phyloP scores from a whole-genome alignment of 92 coral and sea anemone species.

The Siderastrea siderea region DNA sequence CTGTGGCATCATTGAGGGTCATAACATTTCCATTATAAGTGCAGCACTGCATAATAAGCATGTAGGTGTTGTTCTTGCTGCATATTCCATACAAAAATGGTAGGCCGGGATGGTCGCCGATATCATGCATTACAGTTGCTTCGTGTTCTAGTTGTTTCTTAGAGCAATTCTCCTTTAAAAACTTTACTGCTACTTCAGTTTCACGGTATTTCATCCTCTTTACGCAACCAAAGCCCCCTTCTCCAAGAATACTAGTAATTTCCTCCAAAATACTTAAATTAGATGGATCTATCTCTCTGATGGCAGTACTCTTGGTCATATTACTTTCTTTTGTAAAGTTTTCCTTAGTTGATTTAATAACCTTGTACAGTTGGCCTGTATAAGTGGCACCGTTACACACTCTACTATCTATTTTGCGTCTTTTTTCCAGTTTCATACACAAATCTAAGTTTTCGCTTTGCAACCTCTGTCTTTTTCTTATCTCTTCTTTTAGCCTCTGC shows the following conservation, averaged over 20 bases:
- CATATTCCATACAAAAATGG: conserved; percentile 11
- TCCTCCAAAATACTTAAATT: background rate
- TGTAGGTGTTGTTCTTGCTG: background rate
- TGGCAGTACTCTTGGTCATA: background rate
- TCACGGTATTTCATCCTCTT: conserved; percentile 4
- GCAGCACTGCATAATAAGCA: background rate
- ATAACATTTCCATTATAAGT: background rate
- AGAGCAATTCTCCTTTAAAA: background rate
- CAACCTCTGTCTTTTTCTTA: background rate
- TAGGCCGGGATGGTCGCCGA: conserved; percentile 10
- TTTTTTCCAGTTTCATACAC: conserved; percentile 6
- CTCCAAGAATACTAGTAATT: background rate
- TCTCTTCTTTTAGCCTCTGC: background rate
- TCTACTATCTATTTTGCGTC: background rate
- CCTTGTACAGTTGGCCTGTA: background rate
- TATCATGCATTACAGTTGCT: conserved; percentile 7
- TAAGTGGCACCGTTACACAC: background rate
- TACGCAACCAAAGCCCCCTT: conserved; percentile 10
- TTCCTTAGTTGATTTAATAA: background rate
- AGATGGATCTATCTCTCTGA: background rate
- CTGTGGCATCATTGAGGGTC: conserved; percentile 8
- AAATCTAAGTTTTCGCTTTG: conserved; percentile 10
- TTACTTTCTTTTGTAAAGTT: background rate
- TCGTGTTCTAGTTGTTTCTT: background rate
- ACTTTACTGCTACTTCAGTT: background rate